Evolutionary conservation across 2,113 vertebrate species (phyloP).

Genomic region (Trogon melanurus): DNA sequence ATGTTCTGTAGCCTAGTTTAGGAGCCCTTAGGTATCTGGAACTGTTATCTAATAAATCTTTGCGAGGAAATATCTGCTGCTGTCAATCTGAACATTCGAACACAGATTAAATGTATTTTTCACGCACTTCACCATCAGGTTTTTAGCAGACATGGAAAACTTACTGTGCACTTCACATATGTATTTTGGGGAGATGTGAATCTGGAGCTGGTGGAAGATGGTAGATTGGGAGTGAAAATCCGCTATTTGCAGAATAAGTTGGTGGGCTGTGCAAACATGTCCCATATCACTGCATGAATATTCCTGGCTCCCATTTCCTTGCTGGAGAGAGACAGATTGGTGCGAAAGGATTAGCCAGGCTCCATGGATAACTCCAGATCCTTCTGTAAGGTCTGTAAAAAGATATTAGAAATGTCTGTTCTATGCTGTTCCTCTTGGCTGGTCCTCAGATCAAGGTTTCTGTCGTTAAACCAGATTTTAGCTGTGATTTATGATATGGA

Average conservation of each 20-base stretch:
- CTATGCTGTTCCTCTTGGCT: neutral
- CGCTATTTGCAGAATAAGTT: neutral
- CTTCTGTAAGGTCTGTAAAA: neutral
- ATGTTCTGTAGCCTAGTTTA: neutral
- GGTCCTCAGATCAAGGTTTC: neutral
- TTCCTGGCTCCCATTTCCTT: neutral
- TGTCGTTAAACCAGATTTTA: neutral
- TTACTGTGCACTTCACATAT: neutral
- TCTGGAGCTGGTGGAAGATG: neutral
- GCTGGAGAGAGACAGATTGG: neutral
- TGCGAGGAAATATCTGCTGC: neutral
- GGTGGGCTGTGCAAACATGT: neutral
- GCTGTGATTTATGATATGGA: neutral
- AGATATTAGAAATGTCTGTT: neutral
- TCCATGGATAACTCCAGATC: neutral
- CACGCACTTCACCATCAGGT: neutral
- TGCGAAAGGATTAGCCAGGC: neutral
- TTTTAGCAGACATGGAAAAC: conserved; percentile 8
- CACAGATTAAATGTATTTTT: conserved; percentile 21
- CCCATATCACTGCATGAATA: neutral
- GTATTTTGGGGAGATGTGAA: conserved; percentile 30
- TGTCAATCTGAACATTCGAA: conserved; percentile 5
- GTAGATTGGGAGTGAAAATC: neutral
- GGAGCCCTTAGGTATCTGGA: neutral
- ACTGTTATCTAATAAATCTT: conserved; percentile 15